phyloP scores from a whole-genome alignment of 2,888 invertebrate species.

The Epinotia demarniana region DNA sequence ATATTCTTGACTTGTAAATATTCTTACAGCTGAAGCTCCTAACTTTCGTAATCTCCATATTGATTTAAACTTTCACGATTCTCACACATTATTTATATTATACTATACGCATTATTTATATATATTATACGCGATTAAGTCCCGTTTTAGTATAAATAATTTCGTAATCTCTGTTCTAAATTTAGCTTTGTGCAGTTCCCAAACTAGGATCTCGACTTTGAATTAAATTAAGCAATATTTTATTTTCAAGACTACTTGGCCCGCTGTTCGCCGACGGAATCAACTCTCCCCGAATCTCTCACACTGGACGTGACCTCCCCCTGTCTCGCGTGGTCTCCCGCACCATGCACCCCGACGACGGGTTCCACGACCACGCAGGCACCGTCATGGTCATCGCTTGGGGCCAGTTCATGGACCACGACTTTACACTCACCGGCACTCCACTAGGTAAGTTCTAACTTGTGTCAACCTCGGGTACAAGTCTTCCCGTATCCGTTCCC shows the following conservation, averaged over 20 bases:
- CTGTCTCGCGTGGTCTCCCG: constrained; percentile 93
- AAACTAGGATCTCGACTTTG: background rate
- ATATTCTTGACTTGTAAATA: too few relatives aligned
- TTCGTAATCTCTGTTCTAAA: too few relatives aligned
- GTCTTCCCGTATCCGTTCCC: background rate
- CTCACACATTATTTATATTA: too few relatives aligned
- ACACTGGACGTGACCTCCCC: constrained; percentile 91
- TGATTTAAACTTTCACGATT: too few relatives aligned
- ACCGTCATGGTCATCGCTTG: constrained; percentile 97
- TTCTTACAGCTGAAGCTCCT: too few relatives aligned
- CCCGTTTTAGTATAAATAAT: too few relatives aligned
- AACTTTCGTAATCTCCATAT: too few relatives aligned
- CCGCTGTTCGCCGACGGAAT: constrained; percentile 94
- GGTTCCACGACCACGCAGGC: constrained; percentile 96
- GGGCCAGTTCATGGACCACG: constrained; percentile 98
- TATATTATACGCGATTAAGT: too few relatives aligned
- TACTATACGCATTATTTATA: too few relatives aligned
- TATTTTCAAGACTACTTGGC: constrained; percentile 85
- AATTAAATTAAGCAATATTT: background rate
- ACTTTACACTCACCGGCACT: constrained; percentile 94
- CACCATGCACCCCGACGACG: constrained; percentile 96
- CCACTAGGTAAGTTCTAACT: constrained; percentile 87
- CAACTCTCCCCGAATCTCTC: constrained; percentile 91
- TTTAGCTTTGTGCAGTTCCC: background rate
- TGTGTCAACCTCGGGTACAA: background rate